Evolutionary conservation across 2,113 vertebrate species (phyloP), one percentile per base, ranked within the genome.

Genomic region (Rattus rattus): DNA sequence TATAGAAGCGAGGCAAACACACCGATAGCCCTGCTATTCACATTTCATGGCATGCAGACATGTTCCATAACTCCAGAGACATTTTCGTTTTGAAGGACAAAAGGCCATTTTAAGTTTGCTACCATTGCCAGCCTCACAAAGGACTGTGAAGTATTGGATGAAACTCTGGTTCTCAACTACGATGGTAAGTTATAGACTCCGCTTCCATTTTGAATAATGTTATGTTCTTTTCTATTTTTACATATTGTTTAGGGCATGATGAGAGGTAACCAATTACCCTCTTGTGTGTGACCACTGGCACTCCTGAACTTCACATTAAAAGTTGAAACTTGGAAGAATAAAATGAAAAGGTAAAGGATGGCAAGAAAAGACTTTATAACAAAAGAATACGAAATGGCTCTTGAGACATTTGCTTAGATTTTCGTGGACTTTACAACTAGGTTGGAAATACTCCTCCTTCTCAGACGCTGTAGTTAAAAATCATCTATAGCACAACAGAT

Each of bases 41-140:
- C 61, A 92, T 92, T 76, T 92, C 52, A 76, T 2, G 20, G 9
- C 47, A 56, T 28, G 13, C 56, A 91, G 88, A 70, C 52, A 92
- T 26, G 28, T 33, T 52, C 49, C 33, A 52, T 19, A 54, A 79
- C 33, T 79, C 54, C 30, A 28, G 49, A 33, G 28, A 16, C 17
- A 63, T 90, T 95, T 94, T 63, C 36, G 61, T 39, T 56, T 75
- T 81, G n/a, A 86, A 69, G 28, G 24, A 56, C 24, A 39, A 95
- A 52, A 84, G 91, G 19, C 9, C 33, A 94, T 76, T 92, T 77
- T 91, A 22, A 92, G 80, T 56, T 56, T 56, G 11, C 59, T 43
- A 22, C 19, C 56, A 90, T 87, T 76, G 14, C 30, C 30, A 76
- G 59, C 59, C 87, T 90, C 54, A 69, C 85, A 76, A 94, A 70